Base-by-base conservation (phyloP, 2,888 invertebrate genomes). In the Cinara cedri region DNA sequence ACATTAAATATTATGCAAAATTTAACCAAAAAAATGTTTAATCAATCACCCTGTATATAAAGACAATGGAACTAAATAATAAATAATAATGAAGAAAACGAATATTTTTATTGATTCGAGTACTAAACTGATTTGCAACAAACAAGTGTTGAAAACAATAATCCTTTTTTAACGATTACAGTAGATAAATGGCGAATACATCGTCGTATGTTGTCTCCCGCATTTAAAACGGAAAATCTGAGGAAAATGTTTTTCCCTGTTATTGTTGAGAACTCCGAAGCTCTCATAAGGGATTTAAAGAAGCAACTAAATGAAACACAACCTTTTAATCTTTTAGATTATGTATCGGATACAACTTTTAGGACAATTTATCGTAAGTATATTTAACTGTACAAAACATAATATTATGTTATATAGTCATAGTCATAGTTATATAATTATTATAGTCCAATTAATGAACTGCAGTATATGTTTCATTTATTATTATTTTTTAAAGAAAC, bases 141-240 rank as follows among this genome's bases (percentile, higher is more conserved):
- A n/a, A n/a, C n/a, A n/a, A n/a, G n/a, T n/a, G n/a, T n/a, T n/a
- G n/a, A n/a, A n/a, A n/a, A n/a, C n/a, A n/a, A n/a, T n/a, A n/a
- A n/a, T n/a, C n/a, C n/a, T n/a, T n/a, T n/a, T n/a, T n/a, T n/a
- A n/a, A n/a, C n/a, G n/a, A n/a, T 57, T 81, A 66, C 81, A 87
- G 87, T 86, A 74, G 83, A 84, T 34, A 87, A 87, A 84, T 88
- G 88, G 88, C 85, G 85, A 8, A 84, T 84, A 42, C 85, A 87
- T 66, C 85, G 88, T 24, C 87, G 87, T 82, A 83, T 87, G 49
- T 83, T 88, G n/a, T 87, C 87, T 1, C 86, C 87, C 16, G 86
- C 87, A 0, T 88, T 87, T 82, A 88, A 88, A 82, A 87, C 87
- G 82, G 86, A 85, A 44, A 86, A 87, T 49, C 81, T 88, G 85